Evolutionary conservation across 2,797 vertebrate species (phyloP).

Genomic region (Morelia viridis): DNA sequence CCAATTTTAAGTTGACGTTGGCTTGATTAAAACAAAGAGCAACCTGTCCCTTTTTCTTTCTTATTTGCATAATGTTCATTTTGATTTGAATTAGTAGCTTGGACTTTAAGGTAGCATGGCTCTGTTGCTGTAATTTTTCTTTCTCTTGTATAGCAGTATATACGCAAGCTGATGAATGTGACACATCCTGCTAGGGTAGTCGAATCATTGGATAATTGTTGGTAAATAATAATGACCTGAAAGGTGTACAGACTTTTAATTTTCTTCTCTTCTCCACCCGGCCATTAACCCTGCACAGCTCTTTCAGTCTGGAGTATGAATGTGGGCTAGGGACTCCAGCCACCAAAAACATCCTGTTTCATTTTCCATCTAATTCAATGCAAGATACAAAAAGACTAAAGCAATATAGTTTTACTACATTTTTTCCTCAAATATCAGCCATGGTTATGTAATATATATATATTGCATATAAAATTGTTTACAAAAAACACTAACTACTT

Average conservation of each 20-base stretch:
- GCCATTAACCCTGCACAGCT: conserved; percentile 58
- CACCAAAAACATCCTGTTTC: conserved; percentile 70
- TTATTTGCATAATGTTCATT: conserved; percentile 71
- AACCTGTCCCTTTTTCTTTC: conserved; percentile 64
- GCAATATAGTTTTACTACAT: conserved; percentile 82
- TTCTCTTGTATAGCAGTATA: conserved; percentile 85
- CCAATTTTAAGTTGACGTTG: not conserved
- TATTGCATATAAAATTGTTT: conserved; percentile 82
- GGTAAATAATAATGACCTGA: conserved; percentile 84
- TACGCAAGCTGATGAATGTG: conserved; percentile 86
- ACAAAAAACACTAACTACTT: conserved; percentile 79
- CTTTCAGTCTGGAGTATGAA: conserved; percentile 73
- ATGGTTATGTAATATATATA: conserved; percentile 77
- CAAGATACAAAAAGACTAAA: conserved; percentile 76
- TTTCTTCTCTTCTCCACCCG: conserved; percentile 48
- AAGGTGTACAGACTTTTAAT: conserved; percentile 84
- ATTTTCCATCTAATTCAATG: conserved; percentile 74
- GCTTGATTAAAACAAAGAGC: conserved; percentile 77
- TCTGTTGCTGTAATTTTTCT: conserved; percentile 85
- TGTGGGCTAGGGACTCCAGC: conserved; percentile 77
- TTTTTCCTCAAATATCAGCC: conserved; percentile 78
- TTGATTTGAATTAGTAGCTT: conserved; percentile 87
- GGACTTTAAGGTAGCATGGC: conserved; percentile 99
- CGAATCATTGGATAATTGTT: conserved; percentile 83
- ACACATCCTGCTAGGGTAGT: conserved; percentile 91